Evolutionary conservation across 2,888 invertebrate species (phyloP), one percentile per base, ranked within the genome.

Genomic region (Lysandra bellargus): DNA sequence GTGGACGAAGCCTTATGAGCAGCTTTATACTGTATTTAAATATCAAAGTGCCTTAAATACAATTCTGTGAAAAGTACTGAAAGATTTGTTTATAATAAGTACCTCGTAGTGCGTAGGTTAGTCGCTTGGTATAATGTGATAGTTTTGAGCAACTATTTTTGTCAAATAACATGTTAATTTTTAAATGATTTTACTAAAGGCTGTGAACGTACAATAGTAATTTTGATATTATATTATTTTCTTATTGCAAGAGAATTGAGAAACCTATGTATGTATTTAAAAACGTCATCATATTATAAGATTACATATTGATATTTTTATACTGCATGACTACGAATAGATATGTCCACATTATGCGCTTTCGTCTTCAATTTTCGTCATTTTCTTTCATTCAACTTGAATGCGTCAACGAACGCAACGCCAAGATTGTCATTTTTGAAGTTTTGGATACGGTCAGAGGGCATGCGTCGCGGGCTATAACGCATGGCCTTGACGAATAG

Each of bases 161-260:
- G 69, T 14, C 33, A 37, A 33, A 69, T 37, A 69, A 37, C 33
- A 14, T 69, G 69, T 69, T 37, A 69, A 33, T 37, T 69, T 33
- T 69, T 33, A 33, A 33, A 69, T 69, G 33, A 69, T 69, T 69
- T 37, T 37, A 69, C 30, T 76, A 23, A 76, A 76, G 76, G 76
- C 76, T 76, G 76, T 76, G 76, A 76, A 53, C 4, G 7, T 76
- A 76, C 76, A 53, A 33, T 76, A 33, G 33, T 76, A 53, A 74
- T 74, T 74, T 44, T 44, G 40, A 44, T 74, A 44, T 3, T 23
- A 23, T 74, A 69, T 33, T 33, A 69, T 33, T 69, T 44, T n/a
- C 4, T n/a, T 74, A 74, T 44, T 74, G 1, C 44, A 74, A 44
- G 4, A 69, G 14, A 61, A 23, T 61, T 61, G 6, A 69, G 4